A percentile compares a stretch with the other conserved stretches of the same genome.
phyloP scores from a whole-genome alignment of 2,113 vertebrate genomes.

The Galbula dea region DNA sequence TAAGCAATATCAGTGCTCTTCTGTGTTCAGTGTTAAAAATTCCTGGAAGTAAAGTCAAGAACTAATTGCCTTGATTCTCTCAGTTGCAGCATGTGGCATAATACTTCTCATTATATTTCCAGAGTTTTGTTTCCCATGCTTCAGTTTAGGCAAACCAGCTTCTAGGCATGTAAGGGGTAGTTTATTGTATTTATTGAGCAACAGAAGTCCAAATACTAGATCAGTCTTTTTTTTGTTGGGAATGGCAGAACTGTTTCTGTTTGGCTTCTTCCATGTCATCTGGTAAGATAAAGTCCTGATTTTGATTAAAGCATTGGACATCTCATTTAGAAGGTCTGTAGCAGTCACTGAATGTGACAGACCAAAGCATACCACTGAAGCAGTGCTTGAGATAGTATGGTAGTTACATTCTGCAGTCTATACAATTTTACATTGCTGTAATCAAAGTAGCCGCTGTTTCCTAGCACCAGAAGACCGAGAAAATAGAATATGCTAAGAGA shows the following conservation, averaged over 20 bases:
- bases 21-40: neutral
- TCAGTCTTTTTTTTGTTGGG: no score
- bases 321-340: accelerated
- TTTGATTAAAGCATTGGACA: neutral
- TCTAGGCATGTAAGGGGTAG: neutral
- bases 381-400: neutral
- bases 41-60: neutral
- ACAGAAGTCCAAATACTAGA: neutral
- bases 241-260: neutral
- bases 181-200: neutral
- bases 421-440: neutral
- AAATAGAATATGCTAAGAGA: neutral
- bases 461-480: neutral
- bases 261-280: neutral
- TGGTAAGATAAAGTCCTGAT: neutral
- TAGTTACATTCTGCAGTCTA: neutral
- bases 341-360: neutral
- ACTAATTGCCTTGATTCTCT: neutral
- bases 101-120: neutral
- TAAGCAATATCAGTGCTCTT: neutral
- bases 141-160: neutral
- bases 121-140: neutral
- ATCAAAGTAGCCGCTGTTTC: neutral
- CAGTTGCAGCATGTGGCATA: neutral
- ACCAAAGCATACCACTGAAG: neutral